Base-by-base conservation (phyloP, 2,113 vertebrate genomes). In the Hystrix brachyura region DNA sequence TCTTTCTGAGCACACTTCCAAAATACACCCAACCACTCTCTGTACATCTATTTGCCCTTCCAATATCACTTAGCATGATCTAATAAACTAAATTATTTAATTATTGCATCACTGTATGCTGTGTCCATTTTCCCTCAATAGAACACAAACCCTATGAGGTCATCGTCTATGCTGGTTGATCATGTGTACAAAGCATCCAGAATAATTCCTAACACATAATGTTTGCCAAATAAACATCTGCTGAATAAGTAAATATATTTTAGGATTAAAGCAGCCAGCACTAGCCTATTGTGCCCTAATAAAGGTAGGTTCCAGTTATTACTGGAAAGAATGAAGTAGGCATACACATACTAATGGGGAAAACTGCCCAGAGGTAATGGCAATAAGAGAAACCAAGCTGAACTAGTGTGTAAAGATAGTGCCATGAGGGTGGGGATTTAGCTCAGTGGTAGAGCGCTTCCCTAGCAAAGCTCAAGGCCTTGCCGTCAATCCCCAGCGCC, bases 261-360 rank as follows among this genome's bases (percentile, higher is more conserved):
- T 88, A 78, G 32, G 65, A 82, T 34, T 93, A 90, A 82, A 82
- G 57, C n/a, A 95, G 85, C 60, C 53, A 95, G 81, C 0, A 60
- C 43, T 62, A 81, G 34, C 83, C 95, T 65, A 78, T 0, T 76
- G 43, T 29, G 57, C 76, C 23, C 48, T 88, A 72, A 72, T 34
- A 83, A 92, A 85, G 34, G 25, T 18, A 92, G 34, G 69, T 94
- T 83, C 19, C 48, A 87, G 65, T 48, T 46, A 59, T 87, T 57
- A 90, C 34, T 86, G 60, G 46, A 86, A 59, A 90, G 79, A 88
- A 94, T 43, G 32, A 95, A 55, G 65, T 48, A 53, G 29, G 27
- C 32, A 78, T 11, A 34, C 8, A 32, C 18, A 13, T 13, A 38
- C 13, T 53, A 1, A 92, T 4, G 7, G 57, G 46, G 69, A 83